Evolutionary conservation across 2,888 invertebrate genomes (phyloP), one percentile per base, ranked within the genome.

Genomic region (Omphaloscelis lunosa): DNA sequence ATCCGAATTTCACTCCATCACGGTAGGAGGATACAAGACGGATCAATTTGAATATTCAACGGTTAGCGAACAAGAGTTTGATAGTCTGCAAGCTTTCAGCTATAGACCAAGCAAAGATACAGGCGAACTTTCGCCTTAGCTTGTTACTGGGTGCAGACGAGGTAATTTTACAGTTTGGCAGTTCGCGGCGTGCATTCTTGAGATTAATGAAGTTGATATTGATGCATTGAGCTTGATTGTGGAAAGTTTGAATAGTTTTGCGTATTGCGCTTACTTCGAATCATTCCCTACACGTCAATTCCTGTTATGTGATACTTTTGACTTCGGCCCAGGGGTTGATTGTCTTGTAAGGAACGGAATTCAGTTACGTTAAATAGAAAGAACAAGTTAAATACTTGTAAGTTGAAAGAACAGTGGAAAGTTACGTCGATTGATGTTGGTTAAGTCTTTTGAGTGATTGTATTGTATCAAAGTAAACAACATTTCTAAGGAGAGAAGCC

Each of bases 41-140:
- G 79, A 86, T 88, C 86, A 87, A 90, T 89, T 90, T 91, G 90
- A 89, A 91, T 91, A 91, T 91, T 90, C 92, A 91, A 88, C 86
- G 88, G 86, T 87, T 89, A 82, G 77, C 69, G 81, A 80, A 86
- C 88, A 84, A 83, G 84, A 90, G 89, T 90, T 88, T 86, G 89
- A 89, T 89, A 89, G 88, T 84, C 82, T 83, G 62, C 79, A 86
- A 87, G 90, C 88, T 86, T 87, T 87, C 88, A 84, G 84, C 84
- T 85, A 88, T 88, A 89, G 84, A 82, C 80, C 79, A 83, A 83
- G 85, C 83, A 85, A 87, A 89, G 90, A 91, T 89, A 90, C 86
- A 88, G 86, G 75, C 77, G 76, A 90, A 90, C 85, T 88, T 89
- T 84, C 59, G 78, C 85, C 80, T 79, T 82, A 82, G 86, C 90